Evolutionary conservation across 2,888 invertebrate species (phyloP).

Genomic region (Odontocerum albicorne): DNA sequence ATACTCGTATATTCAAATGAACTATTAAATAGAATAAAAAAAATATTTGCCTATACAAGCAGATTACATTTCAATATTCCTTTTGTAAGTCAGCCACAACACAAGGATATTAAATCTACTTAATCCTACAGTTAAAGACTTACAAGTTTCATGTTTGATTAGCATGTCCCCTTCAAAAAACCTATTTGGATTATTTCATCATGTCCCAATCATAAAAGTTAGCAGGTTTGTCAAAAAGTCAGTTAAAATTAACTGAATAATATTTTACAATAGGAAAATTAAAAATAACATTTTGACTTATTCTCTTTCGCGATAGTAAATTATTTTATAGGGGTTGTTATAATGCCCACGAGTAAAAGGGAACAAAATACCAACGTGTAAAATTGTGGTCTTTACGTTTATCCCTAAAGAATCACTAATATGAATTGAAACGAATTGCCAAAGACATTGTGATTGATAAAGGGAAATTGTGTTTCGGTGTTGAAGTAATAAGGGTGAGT

Average conservation of each 20-base stretch:
- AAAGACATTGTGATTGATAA: too few relatives aligned
- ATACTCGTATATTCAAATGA: background rate
- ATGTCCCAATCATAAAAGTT: too few relatives aligned
- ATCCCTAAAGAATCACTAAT: constrained; percentile 34
- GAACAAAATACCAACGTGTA: constrained; percentile 32
- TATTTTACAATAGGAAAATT: too few relatives aligned
- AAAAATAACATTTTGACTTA: too few relatives aligned
- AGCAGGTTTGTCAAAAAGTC: too few relatives aligned
- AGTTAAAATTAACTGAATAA: too few relatives aligned
- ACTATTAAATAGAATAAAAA: background rate
- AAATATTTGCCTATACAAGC: background rate
- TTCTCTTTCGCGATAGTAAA: too few relatives aligned
- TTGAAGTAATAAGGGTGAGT: constrained; percentile 5
- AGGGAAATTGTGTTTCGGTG: too few relatives aligned
- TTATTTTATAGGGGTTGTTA: too few relatives aligned
- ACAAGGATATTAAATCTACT: constrained; percentile 8
- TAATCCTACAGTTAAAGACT: constrained; percentile 21
- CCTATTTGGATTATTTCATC: too few relatives aligned
- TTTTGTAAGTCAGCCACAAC: background rate
- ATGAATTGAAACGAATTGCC: too few relatives aligned
- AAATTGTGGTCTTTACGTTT: constrained; percentile 34
- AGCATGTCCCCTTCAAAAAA: constrained; percentile 18
- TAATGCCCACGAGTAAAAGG: too few relatives aligned
- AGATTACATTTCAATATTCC: background rate
- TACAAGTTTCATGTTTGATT: constrained; percentile 28